phyloP scores from a whole-genome alignment of 2,797 vertebrate species.

The Spizella passerina region DNA sequence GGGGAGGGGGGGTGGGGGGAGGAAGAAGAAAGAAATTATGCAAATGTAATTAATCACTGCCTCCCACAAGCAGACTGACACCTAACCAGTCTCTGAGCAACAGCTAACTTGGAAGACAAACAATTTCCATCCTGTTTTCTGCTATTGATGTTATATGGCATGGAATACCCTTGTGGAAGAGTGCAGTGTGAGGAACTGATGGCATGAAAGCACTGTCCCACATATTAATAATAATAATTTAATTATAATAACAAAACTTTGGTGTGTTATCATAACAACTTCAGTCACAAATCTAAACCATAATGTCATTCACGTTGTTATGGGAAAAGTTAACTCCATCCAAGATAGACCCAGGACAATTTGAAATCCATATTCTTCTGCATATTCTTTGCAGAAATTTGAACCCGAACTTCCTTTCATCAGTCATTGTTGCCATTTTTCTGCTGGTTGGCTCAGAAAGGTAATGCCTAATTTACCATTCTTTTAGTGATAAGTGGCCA shows the following conservation, averaged over 20 bases:
- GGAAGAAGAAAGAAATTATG: background rate
- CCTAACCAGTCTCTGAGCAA: background rate
- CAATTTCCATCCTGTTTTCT: background rate
- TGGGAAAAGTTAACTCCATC: background rate
- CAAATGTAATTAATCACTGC: background rate
- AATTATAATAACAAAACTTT: background rate
- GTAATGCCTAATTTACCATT: background rate
- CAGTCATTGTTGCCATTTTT: background rate
- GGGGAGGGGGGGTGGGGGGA: too few species aligned
- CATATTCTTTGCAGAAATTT: background rate
- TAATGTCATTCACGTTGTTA: fast-evolving
- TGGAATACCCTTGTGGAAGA: background rate
- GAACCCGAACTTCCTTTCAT: background rate
- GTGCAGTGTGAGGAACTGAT: background rate
- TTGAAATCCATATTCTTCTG: background rate
- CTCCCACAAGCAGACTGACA: background rate
- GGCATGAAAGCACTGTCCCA: background rate
- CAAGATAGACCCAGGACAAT: background rate
- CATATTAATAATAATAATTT: background rate
- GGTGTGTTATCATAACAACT: background rate
- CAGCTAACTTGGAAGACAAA: background rate
- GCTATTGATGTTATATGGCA: background rate
- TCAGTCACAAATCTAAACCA: background rate
- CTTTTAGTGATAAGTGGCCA: background rate
- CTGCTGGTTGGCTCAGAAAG: background rate